Conservation (phyloP, 2,888 invertebrate species). For the Coleophora flavipennella region DNA sequence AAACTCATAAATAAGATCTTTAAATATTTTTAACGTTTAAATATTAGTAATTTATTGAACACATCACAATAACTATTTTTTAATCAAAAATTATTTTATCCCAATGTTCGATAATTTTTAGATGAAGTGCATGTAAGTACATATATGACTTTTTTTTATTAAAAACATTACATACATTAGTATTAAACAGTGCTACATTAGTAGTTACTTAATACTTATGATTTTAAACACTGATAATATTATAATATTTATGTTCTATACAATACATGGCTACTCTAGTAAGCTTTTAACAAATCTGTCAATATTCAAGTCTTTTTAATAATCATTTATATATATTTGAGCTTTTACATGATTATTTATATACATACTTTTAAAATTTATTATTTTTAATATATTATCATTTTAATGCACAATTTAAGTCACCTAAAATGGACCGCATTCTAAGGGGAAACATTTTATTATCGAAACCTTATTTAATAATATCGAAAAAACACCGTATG, state of each 20-base stretch:
- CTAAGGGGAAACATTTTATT: slow-evolving; percentile 41
- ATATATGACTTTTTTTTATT: too few species aligned
- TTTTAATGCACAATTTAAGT: slow-evolving; percentile 70
- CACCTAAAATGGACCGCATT: slow-evolving; percentile 70
- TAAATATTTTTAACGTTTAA: too few species aligned
- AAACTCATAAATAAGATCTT: too few species aligned
- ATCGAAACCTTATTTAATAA: slow-evolving; percentile 17
- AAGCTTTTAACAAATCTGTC: slow-evolving; percentile 53
- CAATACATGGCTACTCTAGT: slow-evolving; percentile 49
- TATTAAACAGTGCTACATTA: slow-evolving; percentile 6
- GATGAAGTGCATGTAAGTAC: slow-evolving; percentile 38
- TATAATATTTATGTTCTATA: too few species aligned
- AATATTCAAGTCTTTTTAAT: slow-evolving; percentile 60
- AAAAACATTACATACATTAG: slow-evolving; percentile 20
- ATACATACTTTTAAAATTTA: slow-evolving; percentile 44
- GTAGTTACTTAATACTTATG: too few species aligned
- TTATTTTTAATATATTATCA: slow-evolving; percentile 40
- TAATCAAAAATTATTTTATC: too few species aligned
- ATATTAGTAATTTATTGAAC: slow-evolving; percentile 43
- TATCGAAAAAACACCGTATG: slow-evolving; percentile 1
- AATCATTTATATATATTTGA: slow-evolving; percentile 62
- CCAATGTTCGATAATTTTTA: neutral
- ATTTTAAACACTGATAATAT: too few species aligned
- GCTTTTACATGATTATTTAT: slow-evolving; percentile 62
- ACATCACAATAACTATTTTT: slow-evolving; percentile 44